Conservation (phyloP, 2,113 vertebrate species). For the Uropsilus gracilis region DNA sequence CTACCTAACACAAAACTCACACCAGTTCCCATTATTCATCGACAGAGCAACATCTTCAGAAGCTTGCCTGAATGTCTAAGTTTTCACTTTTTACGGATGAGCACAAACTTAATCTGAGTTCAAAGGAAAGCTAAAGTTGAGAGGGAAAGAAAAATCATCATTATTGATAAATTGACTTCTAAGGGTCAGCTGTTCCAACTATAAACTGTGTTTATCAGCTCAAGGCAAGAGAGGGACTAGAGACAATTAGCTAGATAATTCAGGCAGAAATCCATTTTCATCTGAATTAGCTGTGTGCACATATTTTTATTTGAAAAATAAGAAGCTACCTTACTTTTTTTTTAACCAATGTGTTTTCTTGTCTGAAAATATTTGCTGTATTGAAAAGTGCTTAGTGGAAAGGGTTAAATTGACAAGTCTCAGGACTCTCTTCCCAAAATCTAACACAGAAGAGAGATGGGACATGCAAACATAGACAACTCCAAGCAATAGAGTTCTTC, state of each 20-base stretch:
- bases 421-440: neutral
- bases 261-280: conserved; percentile 31
- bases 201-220: neutral
- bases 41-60: neutral
- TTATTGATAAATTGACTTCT: conserved; percentile 52
- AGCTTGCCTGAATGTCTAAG: neutral
- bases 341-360: neutral
- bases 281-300: neutral
- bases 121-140: conserved; percentile 8
- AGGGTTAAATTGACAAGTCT: accelerated
- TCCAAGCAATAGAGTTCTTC: neutral
- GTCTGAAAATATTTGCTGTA: neutral
- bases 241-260: conserved; percentile 31
- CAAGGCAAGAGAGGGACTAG: conserved; percentile 18
- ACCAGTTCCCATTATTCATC: neutral
- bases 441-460: neutral
- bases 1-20: neutral
- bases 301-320: conserved; percentile 45
- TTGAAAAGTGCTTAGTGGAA: neutral
- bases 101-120: neutral
- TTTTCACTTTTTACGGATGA: conserved; percentile 3
- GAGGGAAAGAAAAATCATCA: conserved; percentile 36
- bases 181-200: neutral
- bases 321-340: neutral
- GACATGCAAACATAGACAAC: neutral